Evolutionary conservation across 2,113 vertebrate species (phyloP).

Genomic region (Triplophysa tibetana): DNA sequence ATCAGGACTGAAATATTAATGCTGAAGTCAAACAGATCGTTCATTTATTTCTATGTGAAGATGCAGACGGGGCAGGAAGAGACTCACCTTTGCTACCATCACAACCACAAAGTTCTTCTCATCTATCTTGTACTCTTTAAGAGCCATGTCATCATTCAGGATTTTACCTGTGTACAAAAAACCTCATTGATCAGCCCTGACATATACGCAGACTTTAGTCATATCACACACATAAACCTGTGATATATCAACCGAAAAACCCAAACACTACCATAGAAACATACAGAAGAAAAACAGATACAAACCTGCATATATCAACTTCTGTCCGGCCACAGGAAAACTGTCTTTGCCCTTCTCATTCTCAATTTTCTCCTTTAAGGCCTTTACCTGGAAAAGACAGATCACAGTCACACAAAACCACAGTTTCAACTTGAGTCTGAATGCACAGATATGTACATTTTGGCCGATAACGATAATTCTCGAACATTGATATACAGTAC

Average conservation of each 20-base stretch:
- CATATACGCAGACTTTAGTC: no score
- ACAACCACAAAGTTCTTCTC: conserved; percentile 98
- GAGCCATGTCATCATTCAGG: conserved; percentile 88
- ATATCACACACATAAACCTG: neutral
- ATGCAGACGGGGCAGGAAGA: neutral
- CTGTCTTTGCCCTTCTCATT: conserved; percentile 89
- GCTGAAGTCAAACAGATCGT: neutral
- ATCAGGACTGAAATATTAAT: no score
- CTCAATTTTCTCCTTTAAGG: conserved; percentile 94
- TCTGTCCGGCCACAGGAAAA: conserved; percentile 90
- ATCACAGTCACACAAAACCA: no score
- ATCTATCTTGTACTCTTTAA: conserved; percentile 96
- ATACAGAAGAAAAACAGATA: neutral
- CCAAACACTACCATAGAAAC: neutral
- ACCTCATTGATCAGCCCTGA: neutral
- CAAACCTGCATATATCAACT: conserved; percentile 97
- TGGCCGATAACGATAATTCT: no score
- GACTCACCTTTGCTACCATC: conserved; percentile 93
- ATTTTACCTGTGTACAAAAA: conserved; percentile 84
- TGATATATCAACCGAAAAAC: no score
- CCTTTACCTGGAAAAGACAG: conserved; percentile 81
- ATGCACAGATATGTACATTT: no score
- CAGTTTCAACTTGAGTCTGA: no score
- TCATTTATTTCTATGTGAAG: neutral
- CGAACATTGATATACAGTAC: no score